Conservation (phyloP, 2,797 vertebrate genomes). For the Emys orbicularis region DNA sequence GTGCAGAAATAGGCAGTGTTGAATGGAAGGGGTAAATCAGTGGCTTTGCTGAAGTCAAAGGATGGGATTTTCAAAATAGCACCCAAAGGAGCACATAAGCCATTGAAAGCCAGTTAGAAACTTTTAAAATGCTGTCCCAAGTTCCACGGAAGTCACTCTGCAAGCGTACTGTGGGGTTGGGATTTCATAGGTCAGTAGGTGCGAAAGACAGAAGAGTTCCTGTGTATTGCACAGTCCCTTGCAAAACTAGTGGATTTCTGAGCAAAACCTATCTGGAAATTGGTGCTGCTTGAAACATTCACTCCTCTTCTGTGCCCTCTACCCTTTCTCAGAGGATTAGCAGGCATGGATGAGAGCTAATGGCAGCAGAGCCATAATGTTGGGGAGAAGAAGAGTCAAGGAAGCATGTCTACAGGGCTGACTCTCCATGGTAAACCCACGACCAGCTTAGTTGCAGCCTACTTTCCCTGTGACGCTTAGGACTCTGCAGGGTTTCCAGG, state of each 20-base stretch:
- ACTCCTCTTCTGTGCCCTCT: slow-evolving; percentile 44
- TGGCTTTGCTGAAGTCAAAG: not conserved
- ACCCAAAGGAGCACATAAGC: not conserved
- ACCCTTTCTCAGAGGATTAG: not conserved
- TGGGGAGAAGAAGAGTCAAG: not conserved
- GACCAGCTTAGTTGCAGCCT: not conserved
- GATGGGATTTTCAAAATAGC: not conserved
- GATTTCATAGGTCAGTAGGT: not conserved
- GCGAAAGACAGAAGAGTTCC: not conserved
- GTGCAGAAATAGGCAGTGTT: not conserved
- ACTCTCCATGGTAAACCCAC: not conserved
- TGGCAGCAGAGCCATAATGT: not conserved
- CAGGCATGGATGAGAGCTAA: not conserved
- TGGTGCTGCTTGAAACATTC: not conserved
- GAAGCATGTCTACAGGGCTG: not conserved
- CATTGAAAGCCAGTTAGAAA: slow-evolving; percentile 24
- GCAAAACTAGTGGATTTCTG: not conserved
- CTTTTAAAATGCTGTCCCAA: not conserved
- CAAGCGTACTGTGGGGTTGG: not conserved
- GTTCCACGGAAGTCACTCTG: not conserved
- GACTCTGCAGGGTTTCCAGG: not conserved
- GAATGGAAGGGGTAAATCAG: not conserved
- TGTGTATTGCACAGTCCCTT: not conserved
- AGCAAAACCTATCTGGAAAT: not conserved
- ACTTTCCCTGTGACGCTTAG: not conserved